phyloP scores from a whole-genome alignment of 2,797 vertebrate species.

The Emys orbicularis region DNA sequence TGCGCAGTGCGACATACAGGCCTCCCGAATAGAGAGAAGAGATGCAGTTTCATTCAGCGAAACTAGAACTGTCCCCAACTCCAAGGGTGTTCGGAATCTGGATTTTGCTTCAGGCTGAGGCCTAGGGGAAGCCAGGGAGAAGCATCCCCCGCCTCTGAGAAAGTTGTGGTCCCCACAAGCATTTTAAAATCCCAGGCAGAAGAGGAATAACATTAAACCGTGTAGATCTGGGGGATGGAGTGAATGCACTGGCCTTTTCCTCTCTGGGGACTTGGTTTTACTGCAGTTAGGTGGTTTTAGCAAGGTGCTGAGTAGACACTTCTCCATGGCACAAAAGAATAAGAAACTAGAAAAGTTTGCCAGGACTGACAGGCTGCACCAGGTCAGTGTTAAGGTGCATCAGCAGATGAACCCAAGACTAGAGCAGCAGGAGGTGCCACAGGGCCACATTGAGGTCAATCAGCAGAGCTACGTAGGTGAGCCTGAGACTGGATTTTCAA shows the following conservation, averaged over 20 bases:
- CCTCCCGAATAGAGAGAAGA: neutral
- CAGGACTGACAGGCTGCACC: neutral
- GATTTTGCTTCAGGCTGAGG: neutral
- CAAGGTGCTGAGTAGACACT: neutral
- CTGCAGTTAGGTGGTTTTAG: accelerated
- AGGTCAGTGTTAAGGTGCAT: neutral
- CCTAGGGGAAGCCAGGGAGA: neutral
- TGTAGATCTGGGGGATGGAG: neutral
- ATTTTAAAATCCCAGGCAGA: neutral
- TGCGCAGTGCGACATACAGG: neutral
- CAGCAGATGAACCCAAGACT: neutral
- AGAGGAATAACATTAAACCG: neutral
- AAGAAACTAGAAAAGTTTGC: neutral
- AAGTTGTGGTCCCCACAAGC: neutral
- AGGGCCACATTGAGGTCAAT: neutral
- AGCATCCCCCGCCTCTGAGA: neutral
- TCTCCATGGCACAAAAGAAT: accelerated
- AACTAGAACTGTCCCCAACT: neutral
- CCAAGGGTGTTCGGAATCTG: neutral
- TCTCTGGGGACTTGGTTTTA: neutral
- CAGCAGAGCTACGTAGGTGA: neutral
- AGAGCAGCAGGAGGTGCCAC: neutral
- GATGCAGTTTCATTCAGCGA: neutral
- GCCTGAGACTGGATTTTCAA: neutral
- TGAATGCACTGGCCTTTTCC: neutral